Percentiles rank a stretch among this genome's conserved stretches.
Evolutionary conservation across 92 coral and sea anemone species (phyloP).

Genomic region (Isaurus tuberculatus): DNA sequence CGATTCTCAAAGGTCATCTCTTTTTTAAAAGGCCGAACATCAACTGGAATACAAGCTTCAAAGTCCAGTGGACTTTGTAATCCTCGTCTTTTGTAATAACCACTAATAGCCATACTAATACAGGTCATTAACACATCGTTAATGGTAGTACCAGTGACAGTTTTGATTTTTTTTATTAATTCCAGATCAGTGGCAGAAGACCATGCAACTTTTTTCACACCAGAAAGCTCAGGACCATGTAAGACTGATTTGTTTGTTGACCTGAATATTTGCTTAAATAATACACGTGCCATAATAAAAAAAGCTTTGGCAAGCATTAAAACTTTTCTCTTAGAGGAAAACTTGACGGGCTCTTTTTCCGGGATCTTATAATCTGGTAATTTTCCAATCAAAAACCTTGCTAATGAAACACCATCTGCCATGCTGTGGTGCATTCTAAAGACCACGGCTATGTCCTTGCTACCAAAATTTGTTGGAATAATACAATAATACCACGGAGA

Average conservation of each 20-base stretch:
- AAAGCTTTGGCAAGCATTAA: slow-evolving; percentile 67
- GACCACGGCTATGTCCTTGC: slow-evolving; percentile 55
- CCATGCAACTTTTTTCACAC: slow-evolving; percentile 86
- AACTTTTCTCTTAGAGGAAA: slow-evolving; percentile 56
- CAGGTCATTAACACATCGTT: slow-evolving; percentile 94
- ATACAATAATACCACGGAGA: slow-evolving; percentile 85
- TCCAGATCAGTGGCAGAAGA: slow-evolving; percentile 72
- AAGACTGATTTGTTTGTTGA: slow-evolving; percentile 72
- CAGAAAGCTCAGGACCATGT: slow-evolving; percentile 81
- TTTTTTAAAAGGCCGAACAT: slow-evolving; percentile 68
- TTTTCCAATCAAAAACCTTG: slow-evolving; percentile 64
- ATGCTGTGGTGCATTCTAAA: slow-evolving; percentile 78
- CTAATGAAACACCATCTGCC: slow-evolving; percentile 88
- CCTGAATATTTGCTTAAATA: slow-evolving; percentile 47
- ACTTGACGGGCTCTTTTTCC: slow-evolving; percentile 66
- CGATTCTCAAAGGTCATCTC: slow-evolving; percentile 71
- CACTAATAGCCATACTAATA: slow-evolving; percentile 76
- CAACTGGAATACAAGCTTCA: slow-evolving; percentile 81
- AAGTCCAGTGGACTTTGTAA: slow-evolving; percentile 75
- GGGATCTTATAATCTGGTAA: slow-evolving; percentile 70
- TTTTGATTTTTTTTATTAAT: slow-evolving; percentile 77
- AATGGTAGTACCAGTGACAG: slow-evolving; percentile 85
- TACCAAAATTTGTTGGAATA: slow-evolving; percentile 74
- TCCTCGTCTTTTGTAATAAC: slow-evolving; percentile 79
- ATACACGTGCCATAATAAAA: slow-evolving; percentile 54